Evolutionary conservation across 2,113 vertebrate genomes (phyloP).

Genomic region (Scartelaos histophorus): DNA sequence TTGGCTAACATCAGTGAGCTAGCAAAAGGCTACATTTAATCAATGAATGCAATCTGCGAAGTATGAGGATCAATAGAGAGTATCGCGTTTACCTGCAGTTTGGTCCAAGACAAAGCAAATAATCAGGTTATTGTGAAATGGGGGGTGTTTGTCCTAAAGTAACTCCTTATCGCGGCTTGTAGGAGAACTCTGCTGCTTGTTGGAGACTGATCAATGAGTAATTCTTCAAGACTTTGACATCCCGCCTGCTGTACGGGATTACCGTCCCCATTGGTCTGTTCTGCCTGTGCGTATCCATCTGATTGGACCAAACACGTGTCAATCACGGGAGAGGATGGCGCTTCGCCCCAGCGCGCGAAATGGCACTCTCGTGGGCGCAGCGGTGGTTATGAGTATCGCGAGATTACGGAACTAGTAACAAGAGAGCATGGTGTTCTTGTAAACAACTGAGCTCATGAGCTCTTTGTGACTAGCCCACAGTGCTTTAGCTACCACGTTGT

Average conservation of each 20-base stretch:
- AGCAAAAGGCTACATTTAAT: conserved; percentile 31
- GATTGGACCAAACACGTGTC: conserved; percentile 57
- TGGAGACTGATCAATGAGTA: conserved; percentile 77
- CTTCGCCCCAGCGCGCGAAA: conserved; percentile 81
- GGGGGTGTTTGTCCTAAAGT: conserved; percentile 36
- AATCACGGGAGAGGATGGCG: conserved; percentile 61
- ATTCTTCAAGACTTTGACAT: conserved; percentile 76
- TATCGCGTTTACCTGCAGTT: conserved; percentile 56
- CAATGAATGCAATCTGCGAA: conserved; percentile 38
- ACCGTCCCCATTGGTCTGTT: conserved; percentile 47
- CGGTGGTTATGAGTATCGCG: conserved; percentile 63
- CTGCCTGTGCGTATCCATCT: rapidly evolving
- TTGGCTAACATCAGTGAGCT: conserved; percentile 58
- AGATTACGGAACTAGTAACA: conserved; percentile 46
- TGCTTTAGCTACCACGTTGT: neutral
- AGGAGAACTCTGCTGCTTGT: conserved; percentile 54
- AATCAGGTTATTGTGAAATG: conserved; percentile 23
- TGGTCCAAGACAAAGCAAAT: conserved; percentile 51
- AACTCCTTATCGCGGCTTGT: conserved; percentile 32
- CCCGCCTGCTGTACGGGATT: conserved; percentile 59
- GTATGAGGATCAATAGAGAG: conserved; percentile 22
- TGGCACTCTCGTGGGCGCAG: conserved; percentile 74
- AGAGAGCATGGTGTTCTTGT: conserved; percentile 39
- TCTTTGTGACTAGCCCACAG: neutral
- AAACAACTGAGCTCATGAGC: conserved; percentile 42